A percentile compares a stretch with the other conserved stretches of the same genome.
phyloP scores from a whole-genome alignment of 2,797 vertebrate genomes.

The Austrolebias charrua region DNA sequence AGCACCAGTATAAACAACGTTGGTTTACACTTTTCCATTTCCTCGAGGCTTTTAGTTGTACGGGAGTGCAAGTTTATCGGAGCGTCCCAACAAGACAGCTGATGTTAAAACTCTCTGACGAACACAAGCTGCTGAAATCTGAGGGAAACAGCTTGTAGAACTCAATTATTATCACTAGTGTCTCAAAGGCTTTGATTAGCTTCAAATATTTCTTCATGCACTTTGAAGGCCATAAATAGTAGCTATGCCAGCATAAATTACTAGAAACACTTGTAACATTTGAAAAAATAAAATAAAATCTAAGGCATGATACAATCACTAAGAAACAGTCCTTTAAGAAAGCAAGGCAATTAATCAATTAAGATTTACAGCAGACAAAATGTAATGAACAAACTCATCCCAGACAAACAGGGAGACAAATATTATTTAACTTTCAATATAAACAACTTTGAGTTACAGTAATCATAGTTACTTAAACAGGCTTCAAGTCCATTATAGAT shows the following conservation, averaged over 20 bases:
- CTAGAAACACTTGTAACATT: constrained; percentile 26
- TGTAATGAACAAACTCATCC: constrained; percentile 16
- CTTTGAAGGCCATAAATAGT: constrained; percentile 43
- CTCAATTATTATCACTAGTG: constrained; percentile 49
- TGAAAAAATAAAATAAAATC: constrained; percentile 16
- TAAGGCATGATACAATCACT: constrained; percentile 12
- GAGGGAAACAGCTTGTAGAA: constrained; percentile 25
- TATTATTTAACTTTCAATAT: constrained; percentile 26
- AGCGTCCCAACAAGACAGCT: constrained; percentile 38
- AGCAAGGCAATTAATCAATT: background rate
- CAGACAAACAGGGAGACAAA: constrained; percentile 8
- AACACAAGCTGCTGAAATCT: constrained; percentile 31
- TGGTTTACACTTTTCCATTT: constrained; percentile 47
- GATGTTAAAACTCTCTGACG: constrained; percentile 26
- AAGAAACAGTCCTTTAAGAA: constrained; percentile 23
- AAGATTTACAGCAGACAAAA: constrained; percentile 44
- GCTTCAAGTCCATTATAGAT: constrained; percentile 55
- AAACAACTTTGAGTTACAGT: constrained; percentile 29
- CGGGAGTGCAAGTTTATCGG: constrained; percentile 41
- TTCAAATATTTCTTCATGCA: constrained; percentile 8
- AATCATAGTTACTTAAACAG: constrained; percentile 45
- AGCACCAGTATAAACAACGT: constrained; percentile 54
- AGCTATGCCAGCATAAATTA: constrained; percentile 21
- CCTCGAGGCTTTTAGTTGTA: constrained; percentile 52
- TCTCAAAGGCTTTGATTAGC: constrained; percentile 9